Evolutionary conservation across 2,797 vertebrate genomes (phyloP).

Genomic region (Limnodromus scolopaceus): DNA sequence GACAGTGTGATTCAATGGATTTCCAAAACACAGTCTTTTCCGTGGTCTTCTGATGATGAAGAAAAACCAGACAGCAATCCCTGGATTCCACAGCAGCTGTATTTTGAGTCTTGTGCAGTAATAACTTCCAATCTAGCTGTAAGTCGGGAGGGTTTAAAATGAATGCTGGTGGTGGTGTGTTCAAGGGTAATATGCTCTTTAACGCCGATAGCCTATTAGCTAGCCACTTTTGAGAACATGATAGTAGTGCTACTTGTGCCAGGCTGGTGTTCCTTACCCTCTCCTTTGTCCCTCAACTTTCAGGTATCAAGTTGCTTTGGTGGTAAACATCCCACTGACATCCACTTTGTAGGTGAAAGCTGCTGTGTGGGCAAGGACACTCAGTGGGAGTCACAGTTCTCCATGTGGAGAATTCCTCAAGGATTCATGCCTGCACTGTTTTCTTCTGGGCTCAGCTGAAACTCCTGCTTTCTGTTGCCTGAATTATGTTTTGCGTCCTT

Average conservation of each 20-base stretch:
- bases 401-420: background rate
- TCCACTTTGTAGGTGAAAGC: background rate
- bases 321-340: background rate
- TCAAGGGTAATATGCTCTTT: background rate
- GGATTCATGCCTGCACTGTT: background rate
- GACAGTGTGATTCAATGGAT: background rate
- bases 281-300: background rate
- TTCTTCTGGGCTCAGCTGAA: background rate
- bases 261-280: background rate
- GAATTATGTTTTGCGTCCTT: background rate
- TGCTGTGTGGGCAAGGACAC: background rate
- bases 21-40: background rate
- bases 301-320: background rate
- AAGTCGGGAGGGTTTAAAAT: background rate
- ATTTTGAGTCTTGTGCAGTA: background rate
- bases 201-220: background rate
- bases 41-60: background rate
- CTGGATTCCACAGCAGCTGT: background rate
- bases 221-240: background rate
- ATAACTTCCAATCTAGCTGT: background rate
- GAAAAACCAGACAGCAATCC: background rate
- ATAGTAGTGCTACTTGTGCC: background rate
- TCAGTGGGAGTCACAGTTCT: background rate
- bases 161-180: background rate
- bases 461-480: background rate